Evolutionary conservation across 2,888 invertebrate genomes (phyloP).

Genomic region (Diaphora mendica): DNA sequence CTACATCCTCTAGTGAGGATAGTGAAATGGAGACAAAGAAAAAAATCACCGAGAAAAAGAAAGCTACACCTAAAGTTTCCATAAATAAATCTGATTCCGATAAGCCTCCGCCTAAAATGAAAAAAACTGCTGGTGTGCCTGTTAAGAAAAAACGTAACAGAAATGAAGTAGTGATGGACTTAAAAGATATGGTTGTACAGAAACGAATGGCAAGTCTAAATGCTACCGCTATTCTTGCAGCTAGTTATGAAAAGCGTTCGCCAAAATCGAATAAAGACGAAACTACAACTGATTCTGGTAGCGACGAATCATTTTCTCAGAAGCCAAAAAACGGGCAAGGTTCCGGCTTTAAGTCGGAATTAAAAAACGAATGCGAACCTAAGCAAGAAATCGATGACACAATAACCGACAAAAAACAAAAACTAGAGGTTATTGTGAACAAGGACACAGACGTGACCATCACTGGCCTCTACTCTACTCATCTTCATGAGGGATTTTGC

Average conservation of each 20-base stretch:
- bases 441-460: constrained; percentile 96
- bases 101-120: constrained; percentile 79
- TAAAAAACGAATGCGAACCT: constrained; percentile 76
- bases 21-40: constrained; percentile 81
- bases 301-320: constrained; percentile 83
- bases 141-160: constrained; percentile 86
- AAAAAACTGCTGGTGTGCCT: constrained; percentile 75
- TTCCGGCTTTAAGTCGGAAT: constrained; percentile 86
- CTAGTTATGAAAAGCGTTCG: constrained; percentile 93
- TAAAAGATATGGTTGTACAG: constrained; percentile 94
- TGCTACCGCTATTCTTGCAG: constrained; percentile 95
- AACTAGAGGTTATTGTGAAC: constrained; percentile 92
- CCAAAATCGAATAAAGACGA: constrained; percentile 87
- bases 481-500: constrained; percentile 94
- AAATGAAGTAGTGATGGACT: constrained; percentile 90
- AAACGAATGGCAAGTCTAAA: constrained; percentile 97
- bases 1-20: constrained; percentile 87
- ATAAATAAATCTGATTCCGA: constrained; percentile 82
- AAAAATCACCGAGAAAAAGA: constrained; percentile 78
- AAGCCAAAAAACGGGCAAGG: constrained; percentile 83
- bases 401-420: constrained; percentile 80
- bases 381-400: constrained; percentile 78
- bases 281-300: constrained; percentile 86
- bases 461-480: constrained; percentile 94
- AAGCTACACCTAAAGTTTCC: constrained; percentile 64